These are phyloP conservation scores for Agrotis clavis DNA, from an alignment of 2,888 invertebrate species.

Conservation along the genomic window DNA sequence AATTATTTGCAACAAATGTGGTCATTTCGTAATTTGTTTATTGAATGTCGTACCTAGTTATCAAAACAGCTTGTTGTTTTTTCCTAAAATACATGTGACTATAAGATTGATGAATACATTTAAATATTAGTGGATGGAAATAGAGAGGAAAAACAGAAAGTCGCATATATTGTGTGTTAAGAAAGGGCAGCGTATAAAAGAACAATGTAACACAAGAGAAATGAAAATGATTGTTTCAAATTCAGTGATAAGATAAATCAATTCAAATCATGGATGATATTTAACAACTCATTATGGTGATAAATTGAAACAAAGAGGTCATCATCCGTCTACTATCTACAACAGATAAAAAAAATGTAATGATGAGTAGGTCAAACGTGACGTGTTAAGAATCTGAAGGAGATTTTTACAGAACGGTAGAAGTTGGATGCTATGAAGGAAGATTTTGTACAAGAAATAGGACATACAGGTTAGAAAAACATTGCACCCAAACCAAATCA, in stretches of 20 bases:
- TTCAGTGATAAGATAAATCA: not conserved
- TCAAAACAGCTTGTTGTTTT: not conserved
- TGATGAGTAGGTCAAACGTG: slow-evolving; percentile 2
- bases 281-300: not conserved
- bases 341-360: not conserved
- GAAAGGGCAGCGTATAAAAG: no score
- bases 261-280: slow-evolving; percentile 1
- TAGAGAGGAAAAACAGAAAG: no score
- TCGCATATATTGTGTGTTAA: no score
- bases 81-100: not conserved
- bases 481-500: not conserved
- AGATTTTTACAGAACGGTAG: not conserved
- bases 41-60: slow-evolving; percentile 1
- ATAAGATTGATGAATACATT: no score
- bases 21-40: slow-evolving; percentile 17
- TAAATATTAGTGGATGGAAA: no score
- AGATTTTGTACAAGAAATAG: not conserved
- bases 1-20: slow-evolving; percentile 39
- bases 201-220: not conserved
- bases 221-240: not conserved
- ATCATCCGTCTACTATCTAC: not conserved
- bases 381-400: not conserved
- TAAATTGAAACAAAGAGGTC: not conserved
- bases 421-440: not conserved
- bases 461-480: not conserved